Evolutionary conservation across 2,888 invertebrate genomes (phyloP).

Genomic region (Minunthozetes semirufus): DNA sequence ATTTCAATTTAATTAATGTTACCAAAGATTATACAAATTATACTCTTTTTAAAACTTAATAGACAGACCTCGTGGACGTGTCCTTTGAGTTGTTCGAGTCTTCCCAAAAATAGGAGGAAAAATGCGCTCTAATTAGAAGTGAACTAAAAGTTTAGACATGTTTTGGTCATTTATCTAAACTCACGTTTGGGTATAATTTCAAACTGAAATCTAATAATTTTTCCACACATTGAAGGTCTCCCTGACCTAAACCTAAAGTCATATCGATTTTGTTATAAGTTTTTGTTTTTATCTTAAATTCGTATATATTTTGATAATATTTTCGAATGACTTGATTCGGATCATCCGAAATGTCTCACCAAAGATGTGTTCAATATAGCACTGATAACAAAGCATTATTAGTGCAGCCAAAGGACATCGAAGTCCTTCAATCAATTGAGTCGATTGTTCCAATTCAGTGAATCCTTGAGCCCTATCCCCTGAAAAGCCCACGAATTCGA

Average conservation of each 20-base stretch:
- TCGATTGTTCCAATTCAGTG: constrained; percentile 65
- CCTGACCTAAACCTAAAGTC: constrained; percentile 58
- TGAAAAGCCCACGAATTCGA: constrained; percentile 92
- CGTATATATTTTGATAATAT: too few relatives aligned
- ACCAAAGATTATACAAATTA: background rate
- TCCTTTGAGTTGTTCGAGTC: constrained; percentile 73
- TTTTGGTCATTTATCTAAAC: constrained; percentile 12
- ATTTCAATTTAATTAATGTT: background rate
- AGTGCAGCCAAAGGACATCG: constrained; percentile 79
- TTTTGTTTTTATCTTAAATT: too few relatives aligned
- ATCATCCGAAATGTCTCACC: constrained; percentile 55
- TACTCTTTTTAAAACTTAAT: background rate
- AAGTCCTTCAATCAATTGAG: constrained; percentile 63
- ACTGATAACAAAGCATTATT: constrained; percentile 74
- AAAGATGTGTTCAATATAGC: constrained; percentile 72
- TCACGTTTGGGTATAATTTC: constrained; percentile 61
- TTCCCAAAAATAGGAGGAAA: constrained; percentile 83
- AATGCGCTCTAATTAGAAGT: constrained; percentile 64
- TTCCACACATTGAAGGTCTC: constrained; percentile 68
- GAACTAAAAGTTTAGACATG: too few relatives aligned
- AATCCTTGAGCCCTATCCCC: constrained; percentile 67
- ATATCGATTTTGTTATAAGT: too few relatives aligned
- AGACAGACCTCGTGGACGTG: constrained; percentile 57
- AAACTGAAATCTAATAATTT: constrained; percentile 57
- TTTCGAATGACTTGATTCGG: too few relatives aligned